Evolutionary conservation across 2,888 invertebrate genomes (phyloP).

Genomic region (Xestia ashworthii): DNA sequence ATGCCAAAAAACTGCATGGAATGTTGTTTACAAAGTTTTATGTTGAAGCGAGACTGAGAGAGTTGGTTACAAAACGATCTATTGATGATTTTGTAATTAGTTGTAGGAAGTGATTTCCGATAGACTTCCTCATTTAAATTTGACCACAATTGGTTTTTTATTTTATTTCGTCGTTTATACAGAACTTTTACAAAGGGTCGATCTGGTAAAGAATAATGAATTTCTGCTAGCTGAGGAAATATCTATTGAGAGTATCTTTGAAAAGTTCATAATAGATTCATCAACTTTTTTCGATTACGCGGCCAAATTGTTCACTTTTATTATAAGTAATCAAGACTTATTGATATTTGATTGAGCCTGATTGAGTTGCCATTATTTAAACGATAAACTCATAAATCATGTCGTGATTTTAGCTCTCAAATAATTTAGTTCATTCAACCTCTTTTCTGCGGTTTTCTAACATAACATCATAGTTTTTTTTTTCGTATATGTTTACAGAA

Average conservation of each 20-base stretch:
- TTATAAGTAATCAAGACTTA: constrained; percentile 34
- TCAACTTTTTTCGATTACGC: constrained; percentile 18
- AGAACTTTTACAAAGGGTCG: neutral
- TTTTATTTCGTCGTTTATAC: neutral
- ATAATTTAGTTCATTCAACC: constrained; percentile 36
- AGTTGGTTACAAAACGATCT: constrained; percentile 12
- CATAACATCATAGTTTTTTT: neutral
- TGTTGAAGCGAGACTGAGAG: constrained; percentile 29
- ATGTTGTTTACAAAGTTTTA: constrained; percentile 77
- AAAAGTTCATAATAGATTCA: constrained; percentile 4
- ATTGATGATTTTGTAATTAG: constrained; percentile 15
- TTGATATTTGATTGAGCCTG: constrained; percentile 41
- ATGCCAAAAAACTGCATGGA: constrained; percentile 82
- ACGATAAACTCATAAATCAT: constrained; percentile 31
- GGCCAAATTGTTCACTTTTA: constrained; percentile 19
- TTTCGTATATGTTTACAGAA: constrained; percentile 14
- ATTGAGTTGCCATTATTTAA: constrained; percentile 29
- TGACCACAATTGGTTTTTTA: neutral
- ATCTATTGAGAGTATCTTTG: neutral
- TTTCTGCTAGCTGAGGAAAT: constrained; percentile 10
- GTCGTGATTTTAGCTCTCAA: constrained; percentile 21
- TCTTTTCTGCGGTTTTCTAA: constrained; percentile 26
- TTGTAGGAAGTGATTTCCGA: constrained; percentile 32
- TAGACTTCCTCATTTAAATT: constrained; percentile 12
- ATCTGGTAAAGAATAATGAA: constrained; percentile 6